These are phyloP conservation scores for Drosophila ananassae DNA, from an alignment of 1,140 invertebrate genomes.

Conservation along the genomic window DNA sequence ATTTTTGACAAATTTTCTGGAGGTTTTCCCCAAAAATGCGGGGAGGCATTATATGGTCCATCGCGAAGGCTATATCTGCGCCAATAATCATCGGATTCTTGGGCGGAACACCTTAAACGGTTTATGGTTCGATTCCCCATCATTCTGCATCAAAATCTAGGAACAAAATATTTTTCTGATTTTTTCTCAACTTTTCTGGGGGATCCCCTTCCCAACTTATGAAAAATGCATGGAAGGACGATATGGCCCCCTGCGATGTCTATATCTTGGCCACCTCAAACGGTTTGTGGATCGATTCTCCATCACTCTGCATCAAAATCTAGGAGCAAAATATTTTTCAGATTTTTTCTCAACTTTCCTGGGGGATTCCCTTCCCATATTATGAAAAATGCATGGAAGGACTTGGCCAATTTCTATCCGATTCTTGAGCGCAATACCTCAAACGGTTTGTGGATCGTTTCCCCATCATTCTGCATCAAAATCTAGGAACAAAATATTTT, in stretches of 20 bases:
- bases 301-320: too few relatives aligned
- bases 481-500: too few relatives aligned
- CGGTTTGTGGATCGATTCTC: background rate
- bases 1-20: too few relatives aligned
- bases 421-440: background rate
- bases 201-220: too few relatives aligned
- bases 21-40: too few relatives aligned
- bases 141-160: background rate
- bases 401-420: too few relatives aligned
- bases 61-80: background rate
- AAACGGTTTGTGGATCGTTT: background rate
- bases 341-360: too few relatives aligned
- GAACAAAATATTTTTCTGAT: background rate
- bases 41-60: background rate
- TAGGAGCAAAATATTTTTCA: too few relatives aligned
- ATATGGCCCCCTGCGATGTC: background rate
- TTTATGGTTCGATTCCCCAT: background rate
- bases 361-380: too few relatives aligned
- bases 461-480: too few relatives aligned
- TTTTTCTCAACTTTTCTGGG: background rate
- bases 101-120: background rate
- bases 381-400: too few relatives aligned
- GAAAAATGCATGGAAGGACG: too few relatives aligned
- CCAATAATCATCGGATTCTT: background rate
- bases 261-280: background rate